Conservation (phyloP, 2,113 vertebrate genomes). For the Chloropsis hardwickii region DNA sequence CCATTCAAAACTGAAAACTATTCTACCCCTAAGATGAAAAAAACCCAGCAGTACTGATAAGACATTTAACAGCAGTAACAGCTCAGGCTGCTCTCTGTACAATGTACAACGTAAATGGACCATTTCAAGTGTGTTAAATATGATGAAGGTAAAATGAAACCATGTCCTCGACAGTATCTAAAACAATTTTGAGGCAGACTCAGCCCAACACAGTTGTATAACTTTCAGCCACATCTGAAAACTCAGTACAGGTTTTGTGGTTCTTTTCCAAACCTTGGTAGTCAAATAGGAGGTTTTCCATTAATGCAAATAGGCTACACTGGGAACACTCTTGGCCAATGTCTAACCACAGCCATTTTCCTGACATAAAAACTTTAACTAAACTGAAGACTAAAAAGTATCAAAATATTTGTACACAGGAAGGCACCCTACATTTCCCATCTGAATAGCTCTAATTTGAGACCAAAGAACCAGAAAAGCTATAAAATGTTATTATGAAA, state of each 20-base stretch:
- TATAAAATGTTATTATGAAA: not conserved
- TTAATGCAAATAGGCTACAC: not conserved
- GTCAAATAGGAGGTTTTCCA: not conserved
- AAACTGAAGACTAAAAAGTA: not conserved
- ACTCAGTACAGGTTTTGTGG: not conserved
- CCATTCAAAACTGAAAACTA: not conserved
- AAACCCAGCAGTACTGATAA: not conserved
- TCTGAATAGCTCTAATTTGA: not conserved
- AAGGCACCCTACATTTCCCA: not conserved
- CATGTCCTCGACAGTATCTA: fast-evolving
- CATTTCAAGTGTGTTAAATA: not conserved
- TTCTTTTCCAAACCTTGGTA: not conserved
- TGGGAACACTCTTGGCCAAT: not conserved
- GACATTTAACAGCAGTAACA: not conserved
- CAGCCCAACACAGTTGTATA: not conserved
- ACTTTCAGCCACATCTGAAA: not conserved
- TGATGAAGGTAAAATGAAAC: not conserved
- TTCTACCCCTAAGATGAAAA: not conserved
- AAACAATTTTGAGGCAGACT: not conserved
- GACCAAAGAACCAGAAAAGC: not conserved
- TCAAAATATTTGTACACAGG: not conserved
- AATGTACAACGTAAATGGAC: not conserved
- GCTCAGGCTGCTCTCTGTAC: not conserved
- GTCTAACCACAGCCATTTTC: not conserved
- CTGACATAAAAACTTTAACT: not conserved